These are phyloP conservation scores for Iselma pallidipennis DNA, from an alignment of 2,888 invertebrate species.

Conservation along the genomic window DNA sequence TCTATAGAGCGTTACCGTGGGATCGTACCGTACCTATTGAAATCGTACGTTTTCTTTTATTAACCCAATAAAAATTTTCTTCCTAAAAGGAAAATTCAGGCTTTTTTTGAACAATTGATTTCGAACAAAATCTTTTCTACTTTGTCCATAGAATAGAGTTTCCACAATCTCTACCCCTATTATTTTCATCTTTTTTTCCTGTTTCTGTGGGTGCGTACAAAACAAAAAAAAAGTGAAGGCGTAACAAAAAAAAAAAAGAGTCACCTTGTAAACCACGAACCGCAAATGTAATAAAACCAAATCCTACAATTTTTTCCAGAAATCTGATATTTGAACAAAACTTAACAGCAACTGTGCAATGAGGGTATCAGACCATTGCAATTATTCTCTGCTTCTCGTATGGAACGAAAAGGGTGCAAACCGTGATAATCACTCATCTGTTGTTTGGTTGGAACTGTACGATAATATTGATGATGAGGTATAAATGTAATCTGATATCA, in stretches of 20 bases:
- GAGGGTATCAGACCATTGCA: slow-evolving; percentile 29
- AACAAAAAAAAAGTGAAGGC: not conserved
- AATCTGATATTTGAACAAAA: slow-evolving; percentile 16
- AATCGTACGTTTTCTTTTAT: no score
- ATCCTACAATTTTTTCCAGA: not conserved
- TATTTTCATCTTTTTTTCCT: no score
- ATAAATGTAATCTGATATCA: not conserved
- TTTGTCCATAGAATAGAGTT: no score
- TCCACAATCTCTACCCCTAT: no score
- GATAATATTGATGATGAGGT: not conserved
- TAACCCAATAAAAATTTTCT: no score
- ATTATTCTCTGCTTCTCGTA: slow-evolving; percentile 16
- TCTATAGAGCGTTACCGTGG: no score
- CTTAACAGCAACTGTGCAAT: slow-evolving; percentile 24
- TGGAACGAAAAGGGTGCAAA: slow-evolving; percentile 21
- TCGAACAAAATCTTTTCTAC: no score
- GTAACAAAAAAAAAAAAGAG: slow-evolving; percentile 15
- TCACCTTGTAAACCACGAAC: slow-evolving; percentile 26
- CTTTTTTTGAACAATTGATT: no score
- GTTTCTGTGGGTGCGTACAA: not conserved
- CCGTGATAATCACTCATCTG: slow-evolving; percentile 22
- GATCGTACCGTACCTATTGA: no score
- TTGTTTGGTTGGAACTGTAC: not conserved
- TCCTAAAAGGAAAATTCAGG: no score
- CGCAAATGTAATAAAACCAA: slow-evolving; percentile 28